Base-by-base conservation (phyloP, 2,113 vertebrate genomes). In the Microcebus tavaratra region DNA sequence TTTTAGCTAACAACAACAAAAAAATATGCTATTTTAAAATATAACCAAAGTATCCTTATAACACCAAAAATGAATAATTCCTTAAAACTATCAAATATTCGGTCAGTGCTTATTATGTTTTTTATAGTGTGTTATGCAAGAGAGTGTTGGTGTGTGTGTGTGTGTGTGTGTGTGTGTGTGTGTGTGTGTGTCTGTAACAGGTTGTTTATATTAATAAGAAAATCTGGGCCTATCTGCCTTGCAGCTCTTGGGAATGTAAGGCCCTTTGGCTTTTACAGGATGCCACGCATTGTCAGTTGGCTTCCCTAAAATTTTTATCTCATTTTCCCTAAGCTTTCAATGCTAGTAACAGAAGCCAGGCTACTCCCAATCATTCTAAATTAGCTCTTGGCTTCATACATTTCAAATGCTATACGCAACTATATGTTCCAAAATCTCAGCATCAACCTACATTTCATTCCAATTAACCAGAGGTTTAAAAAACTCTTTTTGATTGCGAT, bases 301-400 rank as follows among this genome's bases (percentile, higher is more conserved):
- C 59, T 92, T 85, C 67, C 79, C 61, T 90, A 80, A 92, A 42
- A 78, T 23, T 81, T 96, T 84, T 8, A 21, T 89, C 88, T 95
- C 68, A 17, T 59, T 88, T 94, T 91, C 94, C 36, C 73, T 92
- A 90, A 45, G 29, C 13, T 94, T 96, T 96, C 61, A 89, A 45
- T 82, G 59, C 48, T 82, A 72, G 85, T 78, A 89, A 87, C 75
- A 92, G 53, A 92, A 89, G 34, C 29, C 36, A 94, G 45, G 53
- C 67, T 94, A 36, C 36, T 92, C 61, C 59, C 39, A 86, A 20
- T 94, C 85, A 95, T 67, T 87, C 36, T 90, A 82, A 95, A 94
- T 92, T 72, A 94, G 39, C 39, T 86, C 94, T 96, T 96, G 80
- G 73, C 73, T 82, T 94, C 67, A 92, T 82, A 78, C 21, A 96